Evolutionary conservation across 2,888 invertebrate genomes (phyloP).

Genomic region (Andrena fulva): DNA sequence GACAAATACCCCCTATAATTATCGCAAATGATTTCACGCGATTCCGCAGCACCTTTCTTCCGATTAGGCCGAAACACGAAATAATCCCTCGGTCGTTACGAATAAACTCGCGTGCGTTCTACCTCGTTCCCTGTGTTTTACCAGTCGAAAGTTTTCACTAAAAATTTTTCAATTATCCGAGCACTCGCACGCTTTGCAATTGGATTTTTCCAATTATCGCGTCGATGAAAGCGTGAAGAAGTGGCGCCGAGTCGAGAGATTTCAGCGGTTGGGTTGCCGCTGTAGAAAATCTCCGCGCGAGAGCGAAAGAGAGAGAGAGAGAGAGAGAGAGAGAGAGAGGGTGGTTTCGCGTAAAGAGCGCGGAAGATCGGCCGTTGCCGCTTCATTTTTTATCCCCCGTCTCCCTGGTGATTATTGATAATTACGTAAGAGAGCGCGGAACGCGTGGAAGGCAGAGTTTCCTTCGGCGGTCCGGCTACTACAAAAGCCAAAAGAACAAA

Average conservation of each 20-base stretch:
- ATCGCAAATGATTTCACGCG: background rate
- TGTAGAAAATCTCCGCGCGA: no score
- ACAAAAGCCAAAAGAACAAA: conserved; percentile 29
- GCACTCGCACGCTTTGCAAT: no score
- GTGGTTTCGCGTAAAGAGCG: no score
- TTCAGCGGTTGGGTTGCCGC: background rate
- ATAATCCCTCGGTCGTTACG: no score
- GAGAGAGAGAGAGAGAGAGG: no score
- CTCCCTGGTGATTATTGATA: conserved; percentile 69
- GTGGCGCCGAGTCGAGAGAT: background rate
- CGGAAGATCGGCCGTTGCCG: background rate
- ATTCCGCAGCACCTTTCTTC: background rate
- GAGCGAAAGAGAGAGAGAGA: no score
- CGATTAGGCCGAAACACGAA: no score
- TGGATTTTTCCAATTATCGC: background rate
- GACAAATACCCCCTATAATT: background rate
- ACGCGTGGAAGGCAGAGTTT: conserved; percentile 19
- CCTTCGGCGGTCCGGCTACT: conserved; percentile 15
- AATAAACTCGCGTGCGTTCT: no score
- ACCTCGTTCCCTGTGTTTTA: no score
- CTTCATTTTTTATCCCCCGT: conserved; percentile 11
- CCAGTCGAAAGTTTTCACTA: no score
- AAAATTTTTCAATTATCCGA: no score
- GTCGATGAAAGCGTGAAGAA: background rate
- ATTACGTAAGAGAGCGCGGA: conserved; percentile 69